These are phyloP conservation scores for Brachionus plicatilis DNA, from an alignment of 1,140 invertebrate species.

Conservation along the genomic window DNA sequence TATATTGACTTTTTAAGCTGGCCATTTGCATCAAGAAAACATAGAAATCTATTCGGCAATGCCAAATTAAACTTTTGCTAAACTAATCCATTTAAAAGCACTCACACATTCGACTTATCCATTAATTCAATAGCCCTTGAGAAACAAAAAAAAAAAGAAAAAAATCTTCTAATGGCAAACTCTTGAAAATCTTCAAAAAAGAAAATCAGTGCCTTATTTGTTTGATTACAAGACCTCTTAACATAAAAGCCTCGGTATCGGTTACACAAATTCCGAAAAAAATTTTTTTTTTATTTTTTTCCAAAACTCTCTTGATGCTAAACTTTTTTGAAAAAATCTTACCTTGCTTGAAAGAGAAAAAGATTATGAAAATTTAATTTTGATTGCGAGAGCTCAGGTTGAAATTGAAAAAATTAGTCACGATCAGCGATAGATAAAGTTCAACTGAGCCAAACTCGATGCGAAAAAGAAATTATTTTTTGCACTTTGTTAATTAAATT, in stretches of 20 bases:
- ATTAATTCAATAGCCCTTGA: slow-evolving; percentile 34
- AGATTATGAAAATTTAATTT: background rate
- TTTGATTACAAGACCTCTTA: background rate
- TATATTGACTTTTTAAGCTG: background rate
- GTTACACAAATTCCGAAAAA: background rate
- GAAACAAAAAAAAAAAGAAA: slow-evolving; percentile 9
- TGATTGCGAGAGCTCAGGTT: background rate
- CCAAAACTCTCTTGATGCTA: no score
- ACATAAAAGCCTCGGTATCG: background rate
- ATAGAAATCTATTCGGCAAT: background rate
- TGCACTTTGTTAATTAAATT: background rate
- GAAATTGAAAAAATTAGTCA: background rate
- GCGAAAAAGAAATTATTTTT: background rate
- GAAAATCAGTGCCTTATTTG: background rate
- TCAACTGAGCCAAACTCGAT: background rate
- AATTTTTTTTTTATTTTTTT: no score
- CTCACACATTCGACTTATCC: slow-evolving; percentile 2
- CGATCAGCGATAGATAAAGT: background rate
- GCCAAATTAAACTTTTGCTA: background rate
- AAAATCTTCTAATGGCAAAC: background rate
- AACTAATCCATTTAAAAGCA: background rate
- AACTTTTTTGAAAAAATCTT: no score
- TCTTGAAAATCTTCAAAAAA: background rate
- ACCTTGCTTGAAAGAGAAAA: no score
- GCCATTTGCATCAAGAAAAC: background rate